Evolutionary conservation across 2,888 invertebrate genomes (phyloP).

Genomic region (Cerastoderma edule): DNA sequence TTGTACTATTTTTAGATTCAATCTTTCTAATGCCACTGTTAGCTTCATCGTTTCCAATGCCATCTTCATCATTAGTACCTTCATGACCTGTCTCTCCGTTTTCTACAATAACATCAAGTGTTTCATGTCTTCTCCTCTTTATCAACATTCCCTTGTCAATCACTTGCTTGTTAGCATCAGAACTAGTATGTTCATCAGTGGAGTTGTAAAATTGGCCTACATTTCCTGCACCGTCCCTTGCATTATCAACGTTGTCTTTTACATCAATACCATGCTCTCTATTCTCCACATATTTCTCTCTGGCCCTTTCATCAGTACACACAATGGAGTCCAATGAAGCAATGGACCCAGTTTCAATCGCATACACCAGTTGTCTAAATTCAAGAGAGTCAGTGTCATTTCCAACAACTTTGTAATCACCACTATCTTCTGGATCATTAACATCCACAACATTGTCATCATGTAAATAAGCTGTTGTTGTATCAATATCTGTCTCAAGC

Average conservation of each 20-base stretch:
- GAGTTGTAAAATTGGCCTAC: background rate
- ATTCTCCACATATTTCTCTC: no score
- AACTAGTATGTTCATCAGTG: background rate
- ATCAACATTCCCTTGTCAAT: background rate
- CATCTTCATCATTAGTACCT: no score
- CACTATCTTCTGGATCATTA: background rate
- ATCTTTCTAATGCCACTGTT: background rate
- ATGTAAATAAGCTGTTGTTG: no score
- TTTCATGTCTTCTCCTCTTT: background rate
- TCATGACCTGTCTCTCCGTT: background rate
- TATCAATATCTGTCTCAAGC: conserved; percentile 19
- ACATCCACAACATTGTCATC: no score
- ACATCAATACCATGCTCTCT: no score
- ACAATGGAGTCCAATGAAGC: no score
- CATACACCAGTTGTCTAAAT: no score
- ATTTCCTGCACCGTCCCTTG: no score
- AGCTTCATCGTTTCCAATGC: no score
- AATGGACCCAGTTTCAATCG: no score
- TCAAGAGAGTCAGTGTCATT: background rate
- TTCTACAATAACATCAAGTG: background rate
- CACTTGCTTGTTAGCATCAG: background rate
- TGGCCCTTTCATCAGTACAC: no score
- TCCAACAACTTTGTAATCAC: conserved; percentile 13
- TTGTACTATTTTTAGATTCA: background rate
- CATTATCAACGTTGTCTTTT: no score